Evolutionary conservation across 1,140 invertebrate species (phyloP), one percentile per base, ranked within the genome.

Genomic region (Tetranychus cinnabarinus): DNA sequence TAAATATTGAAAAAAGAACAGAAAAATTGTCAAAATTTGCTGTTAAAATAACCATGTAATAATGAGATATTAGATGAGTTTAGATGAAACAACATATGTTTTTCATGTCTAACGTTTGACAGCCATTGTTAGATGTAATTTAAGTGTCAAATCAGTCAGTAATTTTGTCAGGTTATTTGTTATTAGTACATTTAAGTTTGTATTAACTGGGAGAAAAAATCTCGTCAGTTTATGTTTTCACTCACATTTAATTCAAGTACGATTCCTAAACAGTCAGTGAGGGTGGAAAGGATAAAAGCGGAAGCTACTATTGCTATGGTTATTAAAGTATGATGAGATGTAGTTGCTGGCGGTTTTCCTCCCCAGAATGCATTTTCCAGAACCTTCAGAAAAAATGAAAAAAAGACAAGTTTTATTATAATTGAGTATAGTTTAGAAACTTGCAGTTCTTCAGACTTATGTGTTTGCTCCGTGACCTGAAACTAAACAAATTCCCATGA

Each of bases 161-260:
- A 23, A 23, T 23, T 23, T 23, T 23, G 23, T 23, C 23, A 23
- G 23, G 23, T 23, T 23, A 23, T 23, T 23, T 23, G 23, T 23
- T 23, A 23, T 23, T 23, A 23, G 23, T 23, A 23, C 23, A 23
- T 23, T 23, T 23, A 23, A 23, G 23, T 23, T 23, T 23, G 23
- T 23, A 23, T 23, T 23, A 23, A 23, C 23, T 23, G 23, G 23
- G 23, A 23, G 23, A 23, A 23, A 23, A 23, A 23, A 23, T 23
- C 23, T 23, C 23, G 23, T 23, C 23, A 23, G 23, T 23, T 23
- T 23, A 23, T 23, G 23, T 23, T 23, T 23, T 23, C 23, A 71
- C 74, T 81, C 75, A 85, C 84, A 73, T 91, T 90, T 47, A 91
- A 69, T 72, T 88, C 85, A 62, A 90, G 72, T 13, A 88, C 86